phyloP scores from a whole-genome alignment of 2,888 invertebrate species.

The Tetranychus truncatus region DNA sequence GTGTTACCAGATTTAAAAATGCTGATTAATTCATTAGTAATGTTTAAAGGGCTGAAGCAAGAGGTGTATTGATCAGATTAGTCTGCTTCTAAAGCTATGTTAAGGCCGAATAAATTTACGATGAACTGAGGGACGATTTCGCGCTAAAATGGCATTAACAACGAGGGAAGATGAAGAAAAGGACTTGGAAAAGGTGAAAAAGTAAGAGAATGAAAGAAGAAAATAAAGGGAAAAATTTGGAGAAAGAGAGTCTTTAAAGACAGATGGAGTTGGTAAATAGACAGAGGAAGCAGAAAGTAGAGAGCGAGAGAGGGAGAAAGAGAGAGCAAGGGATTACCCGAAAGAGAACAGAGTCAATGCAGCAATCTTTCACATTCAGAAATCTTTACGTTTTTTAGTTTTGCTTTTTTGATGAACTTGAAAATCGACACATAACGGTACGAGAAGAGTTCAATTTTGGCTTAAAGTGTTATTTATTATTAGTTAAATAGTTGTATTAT shows the following conservation, averaged over 20 bases:
- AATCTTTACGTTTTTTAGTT: neutral
- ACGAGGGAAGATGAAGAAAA: neutral
- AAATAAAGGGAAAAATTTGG: neutral
- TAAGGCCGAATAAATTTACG: neutral
- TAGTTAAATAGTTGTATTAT: neutral
- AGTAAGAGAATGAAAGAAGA: neutral
- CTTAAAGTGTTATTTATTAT: neutral
- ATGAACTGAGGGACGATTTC: neutral
- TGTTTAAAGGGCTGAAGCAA: neutral
- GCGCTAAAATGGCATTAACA: neutral
- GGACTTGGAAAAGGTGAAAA: neutral
- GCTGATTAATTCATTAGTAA: neutral
- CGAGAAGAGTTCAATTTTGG: neutral
- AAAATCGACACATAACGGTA: neutral
- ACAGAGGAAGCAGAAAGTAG: neutral
- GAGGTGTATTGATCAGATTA: neutral
- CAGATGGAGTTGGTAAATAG: neutral
- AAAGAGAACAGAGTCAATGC: neutral
- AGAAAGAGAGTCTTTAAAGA: neutral
- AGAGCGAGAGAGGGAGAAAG: conserved; percentile 11
- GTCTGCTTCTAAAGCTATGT: neutral
- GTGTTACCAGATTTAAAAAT: neutral
- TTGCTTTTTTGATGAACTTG: neutral
- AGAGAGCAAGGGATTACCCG: neutral
- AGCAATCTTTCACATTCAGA: neutral